Conservation (phyloP, 2,888 invertebrate species). For the Caenorhabditis virilis region DNA sequence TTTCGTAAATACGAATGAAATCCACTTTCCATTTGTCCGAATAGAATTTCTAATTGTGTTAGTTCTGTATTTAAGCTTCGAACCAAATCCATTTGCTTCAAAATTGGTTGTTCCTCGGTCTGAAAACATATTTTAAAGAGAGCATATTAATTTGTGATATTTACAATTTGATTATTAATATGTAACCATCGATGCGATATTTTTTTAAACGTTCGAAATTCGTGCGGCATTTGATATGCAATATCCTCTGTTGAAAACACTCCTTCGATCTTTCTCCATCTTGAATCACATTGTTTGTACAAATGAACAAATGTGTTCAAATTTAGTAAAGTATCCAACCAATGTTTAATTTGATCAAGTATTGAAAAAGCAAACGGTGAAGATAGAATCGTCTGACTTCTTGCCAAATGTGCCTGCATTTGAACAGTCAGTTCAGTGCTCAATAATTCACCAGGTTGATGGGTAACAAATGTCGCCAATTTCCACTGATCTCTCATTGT, state of each 20-base stretch:
- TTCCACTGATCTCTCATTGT: conserved; percentile 41
- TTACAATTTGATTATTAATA: conserved; percentile 73
- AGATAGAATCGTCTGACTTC: conserved; percentile 41
- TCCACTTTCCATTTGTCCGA: conserved; percentile 46
- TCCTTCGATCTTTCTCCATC: conserved; percentile 84
- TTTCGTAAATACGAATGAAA: conserved; percentile 51
- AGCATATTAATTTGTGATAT: not conserved
- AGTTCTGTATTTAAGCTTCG: conserved; percentile 34
- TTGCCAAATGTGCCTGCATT: conserved; percentile 43
- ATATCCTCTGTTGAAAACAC: conserved; percentile 96
- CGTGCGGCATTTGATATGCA: conserved; percentile 91
- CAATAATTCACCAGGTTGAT: conserved; percentile 30
- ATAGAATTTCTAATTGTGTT: conserved; percentile 32
- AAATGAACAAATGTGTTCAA: conserved; percentile 44
- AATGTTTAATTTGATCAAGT: conserved; percentile 40
- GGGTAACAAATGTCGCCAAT: conserved; percentile 32
- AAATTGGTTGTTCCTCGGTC: conserved; percentile 42
- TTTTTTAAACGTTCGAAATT: conserved; percentile 83
- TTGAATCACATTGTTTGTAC: conserved; percentile 77
- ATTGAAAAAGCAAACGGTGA: conserved; percentile 42
- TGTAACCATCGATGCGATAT: conserved; percentile 83
- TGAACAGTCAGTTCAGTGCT: conserved; percentile 38
- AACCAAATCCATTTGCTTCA: conserved; percentile 36
- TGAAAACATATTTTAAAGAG: conserved; percentile 7
- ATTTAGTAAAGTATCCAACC: conserved; percentile 48